Base-by-base conservation (phyloP, 2,797 vertebrate genomes). In the Macrochelys suwanniensis region DNA sequence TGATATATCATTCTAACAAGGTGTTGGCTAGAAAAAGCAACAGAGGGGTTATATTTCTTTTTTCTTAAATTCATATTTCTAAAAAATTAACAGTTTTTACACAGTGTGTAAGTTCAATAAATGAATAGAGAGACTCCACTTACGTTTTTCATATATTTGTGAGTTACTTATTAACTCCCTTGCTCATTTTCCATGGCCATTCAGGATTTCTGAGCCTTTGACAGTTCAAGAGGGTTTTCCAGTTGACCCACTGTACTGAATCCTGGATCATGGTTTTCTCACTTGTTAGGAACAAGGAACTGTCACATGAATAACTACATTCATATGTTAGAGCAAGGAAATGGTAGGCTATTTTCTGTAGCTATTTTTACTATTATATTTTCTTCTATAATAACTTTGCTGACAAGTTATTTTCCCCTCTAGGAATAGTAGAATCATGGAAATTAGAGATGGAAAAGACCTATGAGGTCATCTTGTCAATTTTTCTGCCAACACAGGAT, bases 381-480 rank as follows among this genome's bases (percentile, higher is more conserved):
- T 96, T 94, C 77, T 92, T 87, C 79, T 89, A 19, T 89, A 94
- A 76, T 86, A 92, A 80, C 50, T 96, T 91, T 97, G 91, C 90
- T 95, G 96, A 96, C 95, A 96, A 94, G 90, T 93, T 96, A 91
- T 96, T 97, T 96, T 96, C 80, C 81, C 95, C 76, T 82, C 87
- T 45, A 93, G 84, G 89, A 93, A 76, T 82, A 91, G 87, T 31
- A 95, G 92, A 87, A 77, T 93, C n/a, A 74, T 82, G 91, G 87
- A 95, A 92, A 95, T 95, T 89, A 97, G 78, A 93, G 83, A 91
- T 92, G 85, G 84, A 95, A 94, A 95, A 94, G 91, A 93, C 86
- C 68, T 92, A 82, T 90, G 94, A 92, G 89, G 84, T 97, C 92
- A 91, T 94, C 84, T 90, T 96, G 95, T 97, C 86, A 93, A 77